These are phyloP conservation scores for Plestiodon gilberti DNA, from an alignment of 2,113 vertebrate species.

Conservation along the genomic window DNA sequence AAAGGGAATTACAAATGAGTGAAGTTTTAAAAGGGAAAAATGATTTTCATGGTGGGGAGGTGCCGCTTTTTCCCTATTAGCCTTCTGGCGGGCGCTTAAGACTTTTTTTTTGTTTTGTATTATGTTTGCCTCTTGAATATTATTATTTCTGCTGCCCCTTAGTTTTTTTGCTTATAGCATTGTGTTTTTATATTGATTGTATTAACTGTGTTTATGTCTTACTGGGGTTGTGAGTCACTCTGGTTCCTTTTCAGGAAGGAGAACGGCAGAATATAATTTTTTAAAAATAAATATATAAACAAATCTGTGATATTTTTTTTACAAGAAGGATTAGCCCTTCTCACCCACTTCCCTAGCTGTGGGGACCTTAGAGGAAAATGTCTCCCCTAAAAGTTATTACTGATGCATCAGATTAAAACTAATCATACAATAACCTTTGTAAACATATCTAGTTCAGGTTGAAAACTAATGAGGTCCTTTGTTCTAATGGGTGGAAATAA, in stretches of 20 bases:
- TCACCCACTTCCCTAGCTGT: too few relatives aligned
- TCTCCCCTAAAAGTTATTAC: neutral
- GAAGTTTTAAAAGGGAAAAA: slow-evolving; percentile 12
- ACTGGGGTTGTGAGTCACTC: too few relatives aligned
- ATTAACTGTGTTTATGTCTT: too few relatives aligned
- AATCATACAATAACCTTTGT: neutral
- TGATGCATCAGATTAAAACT: neutral
- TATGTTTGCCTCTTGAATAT: too few relatives aligned
- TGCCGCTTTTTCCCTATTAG: slow-evolving; percentile 38
- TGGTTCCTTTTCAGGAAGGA: too few relatives aligned
- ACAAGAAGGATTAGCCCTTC: neutral
- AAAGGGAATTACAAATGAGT: slow-evolving; percentile 33
- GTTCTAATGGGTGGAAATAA: neutral
- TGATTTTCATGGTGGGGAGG: slow-evolving; percentile 21
- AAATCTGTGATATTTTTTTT: neutral
- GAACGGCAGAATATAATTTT: too few relatives aligned
- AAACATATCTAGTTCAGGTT: neutral
- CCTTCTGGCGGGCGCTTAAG: too few relatives aligned
- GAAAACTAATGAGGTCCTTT: neutral
- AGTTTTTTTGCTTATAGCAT: too few relatives aligned
- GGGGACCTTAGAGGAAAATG: neutral
- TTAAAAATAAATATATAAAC: too few relatives aligned
- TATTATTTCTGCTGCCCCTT: too few relatives aligned
- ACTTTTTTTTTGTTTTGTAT: too few relatives aligned
- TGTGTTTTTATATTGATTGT: too few relatives aligned